Conservation (phyloP, 2,113 vertebrate species). For the Corythaixoides concolor region DNA sequence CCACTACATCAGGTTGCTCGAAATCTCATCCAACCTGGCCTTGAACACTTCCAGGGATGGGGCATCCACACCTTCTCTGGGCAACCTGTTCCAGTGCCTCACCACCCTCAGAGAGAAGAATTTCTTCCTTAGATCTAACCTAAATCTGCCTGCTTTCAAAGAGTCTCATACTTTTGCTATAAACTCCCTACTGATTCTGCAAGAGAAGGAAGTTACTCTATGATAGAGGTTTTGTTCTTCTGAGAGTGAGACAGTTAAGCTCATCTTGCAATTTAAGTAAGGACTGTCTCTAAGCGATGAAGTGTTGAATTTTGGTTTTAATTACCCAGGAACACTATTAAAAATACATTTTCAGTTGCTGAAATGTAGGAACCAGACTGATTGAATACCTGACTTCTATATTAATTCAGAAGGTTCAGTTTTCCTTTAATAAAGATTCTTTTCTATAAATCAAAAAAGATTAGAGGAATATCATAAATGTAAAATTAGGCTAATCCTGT, state of each 20-base stretch:
- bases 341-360: conserved; percentile 9
- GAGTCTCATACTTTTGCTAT: background rate
- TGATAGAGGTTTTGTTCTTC: background rate
- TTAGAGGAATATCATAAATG: conserved; percentile 16
- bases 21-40: no score
- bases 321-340: background rate
- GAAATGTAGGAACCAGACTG: background rate
- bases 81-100: no score
- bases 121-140: no score
- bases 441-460: conserved; percentile 22
- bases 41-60: no score
- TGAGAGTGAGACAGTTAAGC: background rate
- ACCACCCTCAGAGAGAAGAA: no score
- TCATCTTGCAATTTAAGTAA: background rate
- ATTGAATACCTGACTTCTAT: background rate
- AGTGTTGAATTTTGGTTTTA: background rate
- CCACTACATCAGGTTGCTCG: no score
- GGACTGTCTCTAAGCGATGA: background rate
- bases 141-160: no score
- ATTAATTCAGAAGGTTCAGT: background rate
- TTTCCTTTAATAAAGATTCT: conserved; percentile 15
- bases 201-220: background rate
- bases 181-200: background rate
- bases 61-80: no score
- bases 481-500: conserved; percentile 24